Evolutionary conservation across 2,113 vertebrate genomes (phyloP).

Genomic region (Cathartes aura): DNA sequence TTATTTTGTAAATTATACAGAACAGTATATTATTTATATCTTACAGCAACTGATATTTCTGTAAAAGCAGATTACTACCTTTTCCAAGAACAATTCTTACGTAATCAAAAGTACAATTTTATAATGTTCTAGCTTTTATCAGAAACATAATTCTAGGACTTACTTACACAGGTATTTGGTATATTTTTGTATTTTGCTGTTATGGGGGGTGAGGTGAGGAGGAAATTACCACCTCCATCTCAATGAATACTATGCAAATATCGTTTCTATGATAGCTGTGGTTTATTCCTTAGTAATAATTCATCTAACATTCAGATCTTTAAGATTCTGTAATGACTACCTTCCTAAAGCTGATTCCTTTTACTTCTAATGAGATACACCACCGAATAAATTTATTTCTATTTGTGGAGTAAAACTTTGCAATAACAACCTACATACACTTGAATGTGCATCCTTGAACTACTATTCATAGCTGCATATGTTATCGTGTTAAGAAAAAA

Average conservation of each 20-base stretch:
- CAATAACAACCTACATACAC: neutral
- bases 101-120: neutral
- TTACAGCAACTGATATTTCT: neutral
- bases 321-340: neutral
- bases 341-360: neutral
- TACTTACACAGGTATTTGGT: neutral
- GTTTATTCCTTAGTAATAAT: neutral
- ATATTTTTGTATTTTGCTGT: neutral
- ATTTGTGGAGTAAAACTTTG: neutral
- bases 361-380: neutral
- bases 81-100: neutral
- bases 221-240: neutral
- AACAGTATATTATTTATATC: neutral
- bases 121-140: neutral
- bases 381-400: neutral
- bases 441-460: neutral
- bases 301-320: neutral
- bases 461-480: neutral
- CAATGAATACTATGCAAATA: neutral
- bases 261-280: neutral
- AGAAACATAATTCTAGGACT: neutral
- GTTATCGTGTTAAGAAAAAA: neutral
- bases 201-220: fast-evolving
- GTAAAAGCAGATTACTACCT: neutral
- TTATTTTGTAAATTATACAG: neutral